Percentiles rank a stretch among this genome's conserved stretches.
Conservation (phyloP, 2,113 vertebrate genomes). For the Halichoeres trimaculatus region DNA sequence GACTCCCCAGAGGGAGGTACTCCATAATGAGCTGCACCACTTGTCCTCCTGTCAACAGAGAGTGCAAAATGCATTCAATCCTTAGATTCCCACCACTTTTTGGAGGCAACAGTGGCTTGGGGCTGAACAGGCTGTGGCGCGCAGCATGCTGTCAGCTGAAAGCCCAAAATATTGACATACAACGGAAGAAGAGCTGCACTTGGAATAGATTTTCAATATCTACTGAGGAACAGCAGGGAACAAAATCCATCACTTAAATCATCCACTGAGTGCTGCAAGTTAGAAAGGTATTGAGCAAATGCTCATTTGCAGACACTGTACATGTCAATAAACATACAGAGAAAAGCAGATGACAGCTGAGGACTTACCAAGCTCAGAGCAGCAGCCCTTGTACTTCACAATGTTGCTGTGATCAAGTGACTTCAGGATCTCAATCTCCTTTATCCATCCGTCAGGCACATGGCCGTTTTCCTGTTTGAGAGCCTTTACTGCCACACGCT, state of each 20-base stretch:
- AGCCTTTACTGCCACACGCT: constrained; percentile 92
- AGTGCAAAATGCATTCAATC: constrained; percentile 36
- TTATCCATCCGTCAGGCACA: constrained; percentile 85
- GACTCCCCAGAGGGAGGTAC: constrained; percentile 92
- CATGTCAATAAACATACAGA: constrained; percentile 11
- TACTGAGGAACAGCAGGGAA: constrained; percentile 31
- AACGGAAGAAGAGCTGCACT: constrained; percentile 17
- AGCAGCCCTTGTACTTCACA: constrained; percentile 95
- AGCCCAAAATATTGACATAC: constrained; percentile 47
- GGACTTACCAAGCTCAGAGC: constrained; percentile 88
- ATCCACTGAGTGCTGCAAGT: constrained; percentile 12
- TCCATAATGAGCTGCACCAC: constrained; percentile 96
- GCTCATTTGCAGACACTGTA: constrained; percentile 15
- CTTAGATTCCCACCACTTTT: background rate
- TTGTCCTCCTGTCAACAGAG: constrained; percentile 85
- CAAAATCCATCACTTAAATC: constrained; percentile 36
- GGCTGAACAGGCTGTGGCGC: background rate
- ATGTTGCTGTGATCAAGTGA: constrained; percentile 91
- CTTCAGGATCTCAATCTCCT: constrained; percentile 93
- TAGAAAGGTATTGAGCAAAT: constrained; percentile 10
- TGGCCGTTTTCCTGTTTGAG: constrained; percentile 89
- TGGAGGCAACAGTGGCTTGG: constrained; percentile 7
- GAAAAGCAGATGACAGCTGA: constrained; percentile 5
- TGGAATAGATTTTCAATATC: constrained; percentile 34
- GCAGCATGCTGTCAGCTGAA: constrained; percentile 27